Evolutionary conservation across 2,888 invertebrate genomes (phyloP).

Genomic region (Phlogophora meticulosa): DNA sequence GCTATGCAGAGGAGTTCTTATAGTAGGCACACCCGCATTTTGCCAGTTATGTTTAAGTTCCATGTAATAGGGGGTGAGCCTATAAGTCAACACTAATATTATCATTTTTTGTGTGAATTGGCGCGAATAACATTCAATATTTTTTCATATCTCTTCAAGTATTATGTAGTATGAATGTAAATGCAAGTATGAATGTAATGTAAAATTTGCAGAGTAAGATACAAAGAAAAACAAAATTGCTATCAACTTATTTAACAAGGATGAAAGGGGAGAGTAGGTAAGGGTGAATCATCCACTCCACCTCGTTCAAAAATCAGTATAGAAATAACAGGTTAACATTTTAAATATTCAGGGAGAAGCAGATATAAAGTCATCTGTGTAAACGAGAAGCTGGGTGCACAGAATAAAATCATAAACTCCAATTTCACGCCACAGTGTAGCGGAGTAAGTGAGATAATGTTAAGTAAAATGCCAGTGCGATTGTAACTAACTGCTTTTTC

Average conservation of each 20-base stretch:
- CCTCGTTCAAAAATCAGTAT: constrained; percentile 40
- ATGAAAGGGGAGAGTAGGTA: constrained; percentile 3
- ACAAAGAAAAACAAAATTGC: not conserved
- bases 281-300: not conserved
- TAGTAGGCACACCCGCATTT: too few relatives aligned
- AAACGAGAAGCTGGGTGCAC: constrained; percentile 58
- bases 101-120: too few relatives aligned
- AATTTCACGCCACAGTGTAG: constrained; percentile 65
- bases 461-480: constrained; percentile 62
- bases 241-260: not conserved
- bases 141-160: too few relatives aligned
- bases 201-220: not conserved
- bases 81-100: too few relatives aligned
- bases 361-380: constrained; percentile 58
- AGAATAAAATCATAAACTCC: constrained; percentile 63
- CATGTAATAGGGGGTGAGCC: too few relatives aligned
- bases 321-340: constrained; percentile 47
- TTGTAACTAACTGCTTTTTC: constrained; percentile 66
- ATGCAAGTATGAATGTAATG: too few relatives aligned
- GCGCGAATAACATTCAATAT: too few relatives aligned
- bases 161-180: too few relatives aligned
- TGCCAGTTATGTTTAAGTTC: too few relatives aligned
- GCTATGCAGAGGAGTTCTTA: too few relatives aligned
- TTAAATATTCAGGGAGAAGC: constrained; percentile 61
- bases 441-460: constrained; percentile 59